Percentiles rank a stretch among this genome's conserved stretches.
Conservation (phyloP, 2,113 vertebrate genomes). For the Nothobranchius kuhntae region DNA sequence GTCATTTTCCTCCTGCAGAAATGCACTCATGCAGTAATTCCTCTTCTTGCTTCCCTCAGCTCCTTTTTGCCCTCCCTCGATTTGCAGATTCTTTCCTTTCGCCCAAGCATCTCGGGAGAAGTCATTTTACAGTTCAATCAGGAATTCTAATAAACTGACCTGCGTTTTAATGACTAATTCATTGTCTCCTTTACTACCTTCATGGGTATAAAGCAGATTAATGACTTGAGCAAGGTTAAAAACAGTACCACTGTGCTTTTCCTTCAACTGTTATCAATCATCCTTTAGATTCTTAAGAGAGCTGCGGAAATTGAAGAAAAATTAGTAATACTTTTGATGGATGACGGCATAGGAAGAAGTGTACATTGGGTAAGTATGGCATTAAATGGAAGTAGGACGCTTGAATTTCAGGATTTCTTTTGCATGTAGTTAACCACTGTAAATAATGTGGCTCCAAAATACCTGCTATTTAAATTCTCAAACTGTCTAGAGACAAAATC, state of each 20-base stretch:
- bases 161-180: conserved; percentile 83
- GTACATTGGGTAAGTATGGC: conserved; percentile 56
- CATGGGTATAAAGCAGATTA: conserved; percentile 82
- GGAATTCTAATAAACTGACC: conserved; percentile 83
- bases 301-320: conserved; percentile 79
- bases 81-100: conserved; percentile 59
- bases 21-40: conserved; percentile 43
- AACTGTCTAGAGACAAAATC: conserved; percentile 38
- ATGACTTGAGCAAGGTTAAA: conserved; percentile 84
- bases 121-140: conserved; percentile 83
- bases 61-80: conserved; percentile 38
- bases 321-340: conserved; percentile 79
- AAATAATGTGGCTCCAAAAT: too few relatives aligned
- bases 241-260: conserved; percentile 80
- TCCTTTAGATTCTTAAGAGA: conserved; percentile 78
- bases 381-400: conserved; percentile 44
- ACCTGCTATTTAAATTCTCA: conserved; percentile 10
- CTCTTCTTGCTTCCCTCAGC: conserved; percentile 50
- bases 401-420: conserved; percentile 15
- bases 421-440: conserved; percentile 13
- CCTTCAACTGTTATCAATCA: conserved; percentile 80
- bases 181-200: conserved; percentile 83
- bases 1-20: conserved; percentile 51
- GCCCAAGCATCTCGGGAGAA: conserved; percentile 59
- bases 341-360: conserved; percentile 65